Evolutionary conservation across 2,888 invertebrate species (phyloP).

Genomic region (Amiota communis): DNA sequence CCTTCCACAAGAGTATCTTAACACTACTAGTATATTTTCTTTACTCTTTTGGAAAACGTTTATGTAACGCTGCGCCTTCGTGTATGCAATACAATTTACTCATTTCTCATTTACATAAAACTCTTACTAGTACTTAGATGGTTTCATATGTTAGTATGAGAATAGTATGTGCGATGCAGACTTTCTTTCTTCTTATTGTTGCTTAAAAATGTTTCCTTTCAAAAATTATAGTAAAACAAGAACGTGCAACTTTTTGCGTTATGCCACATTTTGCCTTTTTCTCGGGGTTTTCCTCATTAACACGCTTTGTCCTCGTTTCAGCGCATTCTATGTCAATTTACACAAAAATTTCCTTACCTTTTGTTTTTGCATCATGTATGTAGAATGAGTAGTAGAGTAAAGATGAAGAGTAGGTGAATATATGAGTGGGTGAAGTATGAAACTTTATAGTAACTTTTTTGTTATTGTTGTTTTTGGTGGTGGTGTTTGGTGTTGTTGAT

Average conservation of each 20-base stretch:
- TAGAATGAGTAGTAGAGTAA: too few species aligned
- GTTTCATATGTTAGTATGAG: constrained; percentile 2
- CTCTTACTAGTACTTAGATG: constrained; percentile 38
- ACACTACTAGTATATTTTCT: too few species aligned
- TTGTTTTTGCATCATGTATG: constrained; percentile 46
- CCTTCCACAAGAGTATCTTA: too few species aligned
- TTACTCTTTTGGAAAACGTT: neutral
- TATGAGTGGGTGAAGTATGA: too few species aligned
- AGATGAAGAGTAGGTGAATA: too few species aligned
- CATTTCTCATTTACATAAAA: constrained; percentile 56
- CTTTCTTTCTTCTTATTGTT: neutral
- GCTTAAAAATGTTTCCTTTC: constrained; percentile 9
- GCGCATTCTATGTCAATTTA: constrained; percentile 64
- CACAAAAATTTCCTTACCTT: constrained; percentile 64
- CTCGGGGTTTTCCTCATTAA: constrained; percentile 37
- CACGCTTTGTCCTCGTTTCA: constrained; percentile 38
- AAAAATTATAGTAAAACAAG: neutral
- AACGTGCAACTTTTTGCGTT: constrained; percentile 1
- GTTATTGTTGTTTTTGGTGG: constrained; percentile 15
- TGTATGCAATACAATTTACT: constrained; percentile 59
- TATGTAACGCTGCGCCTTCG: constrained; percentile 31
- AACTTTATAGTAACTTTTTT: neutral
- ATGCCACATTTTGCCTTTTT: neutral
- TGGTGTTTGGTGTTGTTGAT: neutral
- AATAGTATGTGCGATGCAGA: constrained; percentile 8